A percentile compares a stretch with the other conserved stretches of the same genome.
Evolutionary conservation across 2,113 vertebrate species (phyloP).

Genomic region (Alosa alosa): DNA sequence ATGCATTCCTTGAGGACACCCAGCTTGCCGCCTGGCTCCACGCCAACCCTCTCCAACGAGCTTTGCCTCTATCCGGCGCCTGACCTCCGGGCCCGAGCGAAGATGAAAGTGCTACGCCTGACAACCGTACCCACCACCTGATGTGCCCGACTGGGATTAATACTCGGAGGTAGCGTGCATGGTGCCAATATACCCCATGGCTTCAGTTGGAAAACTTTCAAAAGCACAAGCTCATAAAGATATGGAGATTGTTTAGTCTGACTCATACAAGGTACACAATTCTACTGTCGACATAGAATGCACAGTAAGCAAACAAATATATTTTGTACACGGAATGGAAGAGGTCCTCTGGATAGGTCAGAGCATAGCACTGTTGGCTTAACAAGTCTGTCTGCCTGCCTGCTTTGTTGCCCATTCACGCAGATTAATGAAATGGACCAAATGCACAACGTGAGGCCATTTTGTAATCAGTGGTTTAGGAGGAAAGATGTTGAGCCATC

Average conservation of each 20-base stretch:
- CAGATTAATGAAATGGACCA: conserved; percentile 10
- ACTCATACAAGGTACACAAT: neutral
- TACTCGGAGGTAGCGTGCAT: neutral
- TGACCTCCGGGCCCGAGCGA: neutral
- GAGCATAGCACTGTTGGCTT: neutral
- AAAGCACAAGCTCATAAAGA: neutral
- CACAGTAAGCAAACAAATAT: neutral
- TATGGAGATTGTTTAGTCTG: neutral
- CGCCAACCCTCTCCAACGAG: neutral
- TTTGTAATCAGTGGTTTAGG: conserved; percentile 10
- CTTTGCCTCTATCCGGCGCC: neutral
- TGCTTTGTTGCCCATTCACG: neutral
- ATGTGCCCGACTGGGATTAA: neutral
- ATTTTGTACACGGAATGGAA: neutral
- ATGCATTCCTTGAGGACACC: neutral
- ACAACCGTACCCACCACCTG: conserved; percentile 4
- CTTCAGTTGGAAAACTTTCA: neutral
- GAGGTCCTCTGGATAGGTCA: neutral
- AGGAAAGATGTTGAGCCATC: neutral
- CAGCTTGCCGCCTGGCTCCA: neutral
- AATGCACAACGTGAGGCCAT: conserved; percentile 19
- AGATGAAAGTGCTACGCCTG: neutral
- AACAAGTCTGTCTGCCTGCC: neutral
- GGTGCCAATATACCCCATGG: neutral
- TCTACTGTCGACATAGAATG: neutral